Conservation (phyloP, 2,113 vertebrate species). For the Candoia aspera region DNA sequence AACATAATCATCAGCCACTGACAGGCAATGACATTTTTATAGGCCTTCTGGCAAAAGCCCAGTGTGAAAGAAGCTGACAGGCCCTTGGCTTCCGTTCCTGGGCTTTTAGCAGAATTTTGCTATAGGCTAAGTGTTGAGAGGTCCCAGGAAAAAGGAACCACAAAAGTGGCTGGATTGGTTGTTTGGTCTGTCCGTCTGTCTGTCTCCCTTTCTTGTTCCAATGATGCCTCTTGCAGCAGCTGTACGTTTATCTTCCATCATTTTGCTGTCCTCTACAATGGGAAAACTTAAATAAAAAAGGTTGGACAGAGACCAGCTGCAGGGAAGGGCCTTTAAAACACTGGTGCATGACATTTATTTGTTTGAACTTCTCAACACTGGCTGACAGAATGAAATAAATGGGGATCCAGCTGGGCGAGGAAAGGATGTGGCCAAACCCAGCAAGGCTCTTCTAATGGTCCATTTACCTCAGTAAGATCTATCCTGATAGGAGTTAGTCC, state of each 20-base stretch:
- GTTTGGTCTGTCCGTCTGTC: neutral
- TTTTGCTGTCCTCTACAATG: constrained; percentile 21
- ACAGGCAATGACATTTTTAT: constrained; percentile 79
- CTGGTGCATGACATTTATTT: neutral
- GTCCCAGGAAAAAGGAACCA: neutral
- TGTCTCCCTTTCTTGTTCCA: neutral
- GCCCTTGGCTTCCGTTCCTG: constrained; percentile 64
- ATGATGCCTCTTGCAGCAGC: neutral
- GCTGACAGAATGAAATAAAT: neutral
- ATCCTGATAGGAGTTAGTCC: neutral
- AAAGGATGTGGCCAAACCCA: neutral
- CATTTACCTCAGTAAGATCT: neutral
- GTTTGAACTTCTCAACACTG: neutral
- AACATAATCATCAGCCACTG: constrained; percentile 74
- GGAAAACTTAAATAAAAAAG: neutral
- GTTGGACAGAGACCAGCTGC: neutral
- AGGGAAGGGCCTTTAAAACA: neutral
- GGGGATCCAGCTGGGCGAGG: neutral
- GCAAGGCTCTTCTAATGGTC: neutral
- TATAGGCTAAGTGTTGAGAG: neutral
- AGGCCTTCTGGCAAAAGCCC: constrained; percentile 72
- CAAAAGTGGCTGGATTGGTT: neutral
- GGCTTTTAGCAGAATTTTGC: constrained; percentile 57
- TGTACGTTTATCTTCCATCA: neutral
- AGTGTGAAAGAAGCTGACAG: constrained; percentile 65